These are phyloP conservation scores for Melanotaenia pygmaea DNA, from an alignment of 2,797 vertebrate species.

Conservation along the genomic window DNA sequence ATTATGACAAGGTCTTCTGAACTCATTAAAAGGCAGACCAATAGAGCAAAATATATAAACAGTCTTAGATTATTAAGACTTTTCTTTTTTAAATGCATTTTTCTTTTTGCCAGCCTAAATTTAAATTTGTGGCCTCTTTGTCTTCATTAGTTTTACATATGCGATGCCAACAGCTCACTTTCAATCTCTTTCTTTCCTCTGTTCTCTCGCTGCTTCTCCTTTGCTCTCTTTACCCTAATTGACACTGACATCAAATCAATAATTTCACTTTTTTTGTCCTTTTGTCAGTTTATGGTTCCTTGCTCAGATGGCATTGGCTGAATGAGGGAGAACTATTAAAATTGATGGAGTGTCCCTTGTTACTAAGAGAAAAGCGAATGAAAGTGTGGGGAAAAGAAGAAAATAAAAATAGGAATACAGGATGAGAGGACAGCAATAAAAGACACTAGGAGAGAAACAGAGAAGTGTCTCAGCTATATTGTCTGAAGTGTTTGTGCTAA, in stretches of 20 bases:
- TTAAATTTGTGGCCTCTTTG: constrained; percentile 5
- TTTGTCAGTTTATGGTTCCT: constrained; percentile 64
- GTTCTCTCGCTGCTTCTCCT: constrained; percentile 30
- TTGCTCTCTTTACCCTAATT: constrained; percentile 66
- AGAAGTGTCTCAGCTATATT: constrained; percentile 9
- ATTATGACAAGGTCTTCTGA: too few species aligned
- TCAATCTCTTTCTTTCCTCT: constrained; percentile 20
- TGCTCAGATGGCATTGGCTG: constrained; percentile 53
- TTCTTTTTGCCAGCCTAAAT: neutral
- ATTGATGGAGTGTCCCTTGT: constrained; percentile 47
- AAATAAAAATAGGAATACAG: constrained; percentile 10
- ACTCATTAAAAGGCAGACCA: neutral
- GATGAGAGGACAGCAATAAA: constrained; percentile 9
- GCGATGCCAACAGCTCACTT: constrained; percentile 25
- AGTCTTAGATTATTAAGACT: neutral
- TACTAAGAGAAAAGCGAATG: constrained; percentile 32
- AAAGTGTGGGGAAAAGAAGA: constrained; percentile 19
- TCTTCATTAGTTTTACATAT: constrained; percentile 24
- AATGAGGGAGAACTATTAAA: constrained; percentile 44
- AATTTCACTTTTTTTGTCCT: constrained; percentile 68
- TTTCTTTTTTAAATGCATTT: neutral
- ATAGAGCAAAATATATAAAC: neutral
- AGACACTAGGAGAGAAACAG: neutral
- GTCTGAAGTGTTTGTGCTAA: constrained; percentile 25
- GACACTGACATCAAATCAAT: constrained; percentile 81